Evolutionary conservation across 1,140 invertebrate genomes (phyloP).

Genomic region (Acromyrmex heyeri): DNA sequence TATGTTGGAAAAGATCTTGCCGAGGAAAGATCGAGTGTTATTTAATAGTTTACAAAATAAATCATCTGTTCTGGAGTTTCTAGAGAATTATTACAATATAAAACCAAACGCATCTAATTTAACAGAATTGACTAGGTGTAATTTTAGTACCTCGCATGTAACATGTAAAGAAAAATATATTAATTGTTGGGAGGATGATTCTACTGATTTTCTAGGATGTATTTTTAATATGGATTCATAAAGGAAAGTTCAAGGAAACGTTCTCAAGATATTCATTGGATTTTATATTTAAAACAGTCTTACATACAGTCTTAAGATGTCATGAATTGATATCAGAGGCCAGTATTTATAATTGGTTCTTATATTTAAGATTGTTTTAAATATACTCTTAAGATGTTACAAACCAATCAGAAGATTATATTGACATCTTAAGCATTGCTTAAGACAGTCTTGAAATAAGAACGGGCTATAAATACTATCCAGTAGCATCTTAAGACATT

Average conservation of each 20-base stretch:
- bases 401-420: no score
- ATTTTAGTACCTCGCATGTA: conserved; percentile 51
- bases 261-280: no score
- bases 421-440: no score
- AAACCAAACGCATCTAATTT: conserved; percentile 73
- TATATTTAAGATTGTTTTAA: no score
- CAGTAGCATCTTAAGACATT: no score
- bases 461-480: no score
- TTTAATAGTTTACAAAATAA: conserved; percentile 93
- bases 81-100: conserved; percentile 87
- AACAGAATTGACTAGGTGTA: conserved; percentile 80
- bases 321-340: no score
- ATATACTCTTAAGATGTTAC: no score
- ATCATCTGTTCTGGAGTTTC: conserved; percentile 90
- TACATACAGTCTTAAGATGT: no score
- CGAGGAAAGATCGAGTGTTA: conserved; percentile 89
- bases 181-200: conserved; percentile 45
- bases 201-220: conserved; percentile 34
- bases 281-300: no score
- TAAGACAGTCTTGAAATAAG: no score
- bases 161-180: conserved; percentile 46
- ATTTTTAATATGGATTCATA: conserved; percentile 53
- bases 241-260: background rate
- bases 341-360: no score
- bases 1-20: conserved; percentile 95